Conservation (phyloP, 2,888 invertebrate genomes). For the Diadegma fenestrale region DNA sequence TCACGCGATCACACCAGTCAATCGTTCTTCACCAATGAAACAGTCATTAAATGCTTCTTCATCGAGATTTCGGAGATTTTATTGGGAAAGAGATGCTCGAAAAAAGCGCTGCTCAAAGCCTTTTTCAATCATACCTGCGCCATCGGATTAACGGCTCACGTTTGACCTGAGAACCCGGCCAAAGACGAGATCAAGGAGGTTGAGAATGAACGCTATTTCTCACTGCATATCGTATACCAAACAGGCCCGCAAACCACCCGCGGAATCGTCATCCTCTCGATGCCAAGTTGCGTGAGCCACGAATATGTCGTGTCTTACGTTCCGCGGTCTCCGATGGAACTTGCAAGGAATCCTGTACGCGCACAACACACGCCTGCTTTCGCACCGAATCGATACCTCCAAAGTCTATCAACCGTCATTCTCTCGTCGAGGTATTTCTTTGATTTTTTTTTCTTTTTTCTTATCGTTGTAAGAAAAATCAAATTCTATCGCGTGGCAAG, state of each 20-base stretch:
- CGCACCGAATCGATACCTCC: conserved; percentile 36
- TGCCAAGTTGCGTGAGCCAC: conserved; percentile 8
- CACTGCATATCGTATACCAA: not conserved
- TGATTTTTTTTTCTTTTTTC: not conserved
- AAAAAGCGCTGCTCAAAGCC: conserved; percentile 31
- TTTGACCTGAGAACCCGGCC: not conserved
- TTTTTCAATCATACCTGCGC: conserved; percentile 35
- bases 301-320: conserved; percentile 48
- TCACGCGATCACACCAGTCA: conserved; percentile 16
- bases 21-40: conserved; percentile 8
- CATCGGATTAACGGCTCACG: conserved; percentile 15
- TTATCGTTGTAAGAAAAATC: not conserved
- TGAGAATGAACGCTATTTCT: conserved; percentile 30
- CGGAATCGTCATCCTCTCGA: conserved; percentile 19
- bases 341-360: conserved; percentile 49
- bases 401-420: conserved; percentile 8
- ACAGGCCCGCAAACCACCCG: conserved; percentile 23
- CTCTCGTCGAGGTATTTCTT: not conserved
- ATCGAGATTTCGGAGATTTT: conserved; percentile 26
- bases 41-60: conserved; percentile 31
- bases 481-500: not conserved
- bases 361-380: conserved; percentile 20
- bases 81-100: not conserved
- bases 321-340: conserved; percentile 48
- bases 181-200: not conserved